Conservation (phyloP, 2,113 vertebrate genomes). For the Plectropomus leopardus region DNA sequence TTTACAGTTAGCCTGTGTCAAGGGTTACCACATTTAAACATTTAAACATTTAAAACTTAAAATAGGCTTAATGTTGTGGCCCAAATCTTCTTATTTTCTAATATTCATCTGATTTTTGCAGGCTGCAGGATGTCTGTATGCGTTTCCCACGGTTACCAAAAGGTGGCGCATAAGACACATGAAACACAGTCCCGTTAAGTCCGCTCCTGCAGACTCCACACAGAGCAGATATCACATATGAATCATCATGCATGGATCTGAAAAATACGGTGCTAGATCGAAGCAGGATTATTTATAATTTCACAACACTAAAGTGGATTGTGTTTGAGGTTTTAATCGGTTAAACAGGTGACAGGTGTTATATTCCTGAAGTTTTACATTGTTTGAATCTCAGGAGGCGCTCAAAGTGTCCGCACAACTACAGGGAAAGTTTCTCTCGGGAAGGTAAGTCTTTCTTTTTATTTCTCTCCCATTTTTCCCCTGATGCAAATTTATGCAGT, state of each 20-base stretch:
- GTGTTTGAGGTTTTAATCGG: background rate
- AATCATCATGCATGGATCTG: conserved; percentile 36
- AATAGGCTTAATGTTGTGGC: background rate
- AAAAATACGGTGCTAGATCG: conserved; percentile 15
- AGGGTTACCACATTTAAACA: background rate
- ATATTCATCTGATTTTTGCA: background rate
- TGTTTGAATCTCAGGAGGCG: conserved; percentile 23
- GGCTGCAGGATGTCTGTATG: background rate
- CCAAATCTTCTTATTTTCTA: background rate
- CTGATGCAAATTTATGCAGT: background rate
- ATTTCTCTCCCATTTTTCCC: background rate
- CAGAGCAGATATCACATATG: conserved; percentile 23
- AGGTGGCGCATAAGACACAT: conserved; percentile 86
- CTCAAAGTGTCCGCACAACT: conserved; percentile 19
- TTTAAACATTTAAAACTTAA: background rate
- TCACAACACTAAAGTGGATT: background rate
- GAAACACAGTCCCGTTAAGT: conserved; percentile 41
- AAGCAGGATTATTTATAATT: background rate
- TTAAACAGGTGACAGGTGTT: background rate
- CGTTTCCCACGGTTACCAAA: conserved; percentile 67
- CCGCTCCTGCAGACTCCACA: conserved; percentile 22
- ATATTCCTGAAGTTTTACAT: background rate
- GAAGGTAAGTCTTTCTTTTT: conserved; percentile 44
- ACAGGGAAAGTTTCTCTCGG: conserved; percentile 48
- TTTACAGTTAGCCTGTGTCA: too few relatives aligned